phyloP scores from a whole-genome alignment of 2,113 vertebrate genomes.

The Psittacula cyanocephala region DNA sequence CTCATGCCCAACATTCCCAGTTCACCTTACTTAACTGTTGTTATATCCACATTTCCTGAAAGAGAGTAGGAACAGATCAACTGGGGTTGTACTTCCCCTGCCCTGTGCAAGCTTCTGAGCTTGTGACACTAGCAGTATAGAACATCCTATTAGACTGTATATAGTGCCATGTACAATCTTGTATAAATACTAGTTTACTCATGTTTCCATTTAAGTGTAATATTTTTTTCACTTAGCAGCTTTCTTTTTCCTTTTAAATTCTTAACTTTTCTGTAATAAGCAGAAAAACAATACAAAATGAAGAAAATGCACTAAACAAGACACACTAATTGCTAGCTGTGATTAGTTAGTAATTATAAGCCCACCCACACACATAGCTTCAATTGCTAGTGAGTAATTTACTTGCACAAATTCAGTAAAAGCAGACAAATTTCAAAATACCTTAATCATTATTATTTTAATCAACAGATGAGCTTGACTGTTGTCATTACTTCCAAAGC shows the following conservation, averaged over 20 bases:
- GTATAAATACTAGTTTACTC: neutral
- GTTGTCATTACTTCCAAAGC: neutral
- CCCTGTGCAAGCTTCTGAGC: neutral
- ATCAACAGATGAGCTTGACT: neutral
- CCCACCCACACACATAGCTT: neutral
- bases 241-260: neutral
- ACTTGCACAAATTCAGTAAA: neutral
- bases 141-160: neutral
- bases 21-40: neutral
- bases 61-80: neutral
- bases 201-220: neutral
- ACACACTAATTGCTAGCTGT: neutral
- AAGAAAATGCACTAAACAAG: neutral
- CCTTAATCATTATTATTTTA: neutral
- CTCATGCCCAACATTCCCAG: neutral
- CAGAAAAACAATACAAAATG: neutral
- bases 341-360: slow-evolving; percentile 18
- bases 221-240: neutral
- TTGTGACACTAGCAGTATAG: neutral
- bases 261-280: neutral
- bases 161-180: neutral
- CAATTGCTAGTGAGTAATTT: neutral
- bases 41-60: neutral
- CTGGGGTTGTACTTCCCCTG: neutral
- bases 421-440: slow-evolving; percentile 11